Evolutionary conservation across 2,888 invertebrate species (phyloP), one percentile per base, ranked within the genome.

Genomic region (Tigriopus californicus): DNA sequence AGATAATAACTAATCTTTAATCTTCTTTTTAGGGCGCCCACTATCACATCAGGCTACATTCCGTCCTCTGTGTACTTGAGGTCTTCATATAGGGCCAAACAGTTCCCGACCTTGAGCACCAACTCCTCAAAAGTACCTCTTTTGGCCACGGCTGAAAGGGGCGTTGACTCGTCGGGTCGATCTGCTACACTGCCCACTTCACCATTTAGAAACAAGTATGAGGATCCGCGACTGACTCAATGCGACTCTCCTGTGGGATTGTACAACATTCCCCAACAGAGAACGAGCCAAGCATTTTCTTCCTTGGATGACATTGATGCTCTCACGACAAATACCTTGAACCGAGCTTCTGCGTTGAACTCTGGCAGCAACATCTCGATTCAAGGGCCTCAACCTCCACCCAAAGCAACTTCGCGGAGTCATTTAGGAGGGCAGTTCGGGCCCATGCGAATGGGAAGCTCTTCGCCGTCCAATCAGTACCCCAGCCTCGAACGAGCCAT

Each of bases 211-310:
- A 63, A 61, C 54, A 62, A 61, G 51, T 63, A 58, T 44, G 63
- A 63, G n/a, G 57, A 60, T 8, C 48, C 46, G 11, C 12, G 60
- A 24, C 51, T 58, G 49, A 46, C 57, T n/a, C 40, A 51, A 56
- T 48, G 61, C 61, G 60, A 64, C 59, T 60, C 64, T 72, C 77
- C 64, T 12, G 64, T 66, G 10, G 67, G 66, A 10, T 64, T 71
- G 63, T 72, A 73, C 65, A 72, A 70, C 64, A 67, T 72, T 18
- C 67, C 68, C 55, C 70, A 70, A 44, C 69, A 71, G 61, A 66
- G 71, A 56, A 70, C 70, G 10, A 69, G 67, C 60, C 66, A 68
- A 51, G 68, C 67, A 54, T 67, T 68, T 60, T 66, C 66, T 44
- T 66, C 66, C 58, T 66, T 68, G 62, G 68, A 69, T 60, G 67